Evolutionary conservation across 92 coral and sea anemone species (phyloP).

Genomic region (Isaurus tuberculatus): DNA sequence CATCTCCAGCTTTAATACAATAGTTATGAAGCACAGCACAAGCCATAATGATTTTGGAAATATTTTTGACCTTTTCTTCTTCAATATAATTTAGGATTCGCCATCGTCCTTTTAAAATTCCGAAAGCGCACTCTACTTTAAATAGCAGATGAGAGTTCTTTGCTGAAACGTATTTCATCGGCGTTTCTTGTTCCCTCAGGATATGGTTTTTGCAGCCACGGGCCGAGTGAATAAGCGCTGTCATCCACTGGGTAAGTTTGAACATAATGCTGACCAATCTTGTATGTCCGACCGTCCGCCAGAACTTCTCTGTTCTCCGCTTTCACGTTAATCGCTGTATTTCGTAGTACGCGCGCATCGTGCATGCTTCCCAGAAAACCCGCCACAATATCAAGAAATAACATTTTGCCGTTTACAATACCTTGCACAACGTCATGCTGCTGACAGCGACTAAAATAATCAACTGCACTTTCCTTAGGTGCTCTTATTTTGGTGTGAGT

Average conservation of each 20-base stretch:
- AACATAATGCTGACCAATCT: slow-evolving; percentile 20
- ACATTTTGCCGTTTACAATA: neutral
- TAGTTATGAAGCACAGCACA: slow-evolving; percentile 71
- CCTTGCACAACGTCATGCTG: neutral
- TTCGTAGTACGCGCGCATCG: neutral
- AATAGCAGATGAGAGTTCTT: slow-evolving; percentile 19
- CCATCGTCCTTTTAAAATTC: slow-evolving; percentile 41
- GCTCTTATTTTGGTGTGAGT: neutral
- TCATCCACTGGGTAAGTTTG: slow-evolving; percentile 58
- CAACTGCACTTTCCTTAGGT: neutral
- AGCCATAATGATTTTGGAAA: slow-evolving; percentile 51
- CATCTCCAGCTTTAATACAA: slow-evolving; percentile 60
- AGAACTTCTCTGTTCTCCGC: slow-evolving; percentile 17
- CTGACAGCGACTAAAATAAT: neutral
- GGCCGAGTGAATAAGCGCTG: slow-evolving; percentile 52
- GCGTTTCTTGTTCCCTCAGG: slow-evolving; percentile 64
- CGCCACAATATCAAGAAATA: neutral
- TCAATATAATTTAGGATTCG: slow-evolving; percentile 22
- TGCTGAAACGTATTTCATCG: slow-evolving; percentile 48
- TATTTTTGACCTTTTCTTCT: slow-evolving; percentile 43
- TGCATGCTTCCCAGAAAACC: slow-evolving; percentile 6
- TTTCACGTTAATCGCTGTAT: neutral
- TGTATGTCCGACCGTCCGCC: neutral
- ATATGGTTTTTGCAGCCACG: slow-evolving; percentile 63
- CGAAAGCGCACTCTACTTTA: slow-evolving; percentile 50